Conservation (phyloP, 2,113 vertebrate genomes). For the Columbina picui region DNA sequence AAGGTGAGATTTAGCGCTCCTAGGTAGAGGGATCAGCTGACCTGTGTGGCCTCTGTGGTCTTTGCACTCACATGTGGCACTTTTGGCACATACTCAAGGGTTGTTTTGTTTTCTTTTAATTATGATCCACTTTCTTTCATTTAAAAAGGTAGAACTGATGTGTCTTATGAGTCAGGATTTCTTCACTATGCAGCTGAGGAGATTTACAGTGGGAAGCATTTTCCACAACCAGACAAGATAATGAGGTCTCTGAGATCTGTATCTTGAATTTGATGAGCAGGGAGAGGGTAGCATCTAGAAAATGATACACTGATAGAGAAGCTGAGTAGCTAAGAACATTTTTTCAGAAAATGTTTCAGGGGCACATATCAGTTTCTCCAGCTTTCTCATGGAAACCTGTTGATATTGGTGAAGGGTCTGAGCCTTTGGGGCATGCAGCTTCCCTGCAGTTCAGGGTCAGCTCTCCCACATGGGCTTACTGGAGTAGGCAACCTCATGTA, state of each 20-base stretch:
- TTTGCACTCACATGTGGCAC: background rate
- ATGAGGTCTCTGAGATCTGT: background rate
- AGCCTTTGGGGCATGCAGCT: background rate
- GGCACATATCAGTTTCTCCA: background rate
- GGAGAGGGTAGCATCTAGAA: background rate
- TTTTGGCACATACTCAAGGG: fast-evolving
- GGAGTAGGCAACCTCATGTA: background rate
- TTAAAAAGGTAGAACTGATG: background rate
- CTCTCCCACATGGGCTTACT: background rate
- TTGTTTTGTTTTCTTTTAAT: background rate
- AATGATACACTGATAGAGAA: background rate
- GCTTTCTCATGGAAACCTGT: background rate
- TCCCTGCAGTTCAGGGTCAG: background rate
- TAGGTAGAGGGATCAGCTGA: background rate
- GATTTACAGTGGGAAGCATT: background rate
- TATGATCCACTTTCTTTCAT: background rate
- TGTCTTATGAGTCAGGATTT: background rate
- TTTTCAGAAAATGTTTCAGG: background rate
- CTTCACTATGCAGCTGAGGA: background rate
- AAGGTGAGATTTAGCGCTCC: background rate
- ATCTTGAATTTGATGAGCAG: background rate
- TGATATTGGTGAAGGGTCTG: background rate
- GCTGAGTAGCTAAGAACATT: background rate
- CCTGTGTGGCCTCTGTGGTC: background rate
- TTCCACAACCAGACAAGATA: background rate